Conservation (phyloP, 2,797 vertebrate genomes). For the Cuniculus paca region DNA sequence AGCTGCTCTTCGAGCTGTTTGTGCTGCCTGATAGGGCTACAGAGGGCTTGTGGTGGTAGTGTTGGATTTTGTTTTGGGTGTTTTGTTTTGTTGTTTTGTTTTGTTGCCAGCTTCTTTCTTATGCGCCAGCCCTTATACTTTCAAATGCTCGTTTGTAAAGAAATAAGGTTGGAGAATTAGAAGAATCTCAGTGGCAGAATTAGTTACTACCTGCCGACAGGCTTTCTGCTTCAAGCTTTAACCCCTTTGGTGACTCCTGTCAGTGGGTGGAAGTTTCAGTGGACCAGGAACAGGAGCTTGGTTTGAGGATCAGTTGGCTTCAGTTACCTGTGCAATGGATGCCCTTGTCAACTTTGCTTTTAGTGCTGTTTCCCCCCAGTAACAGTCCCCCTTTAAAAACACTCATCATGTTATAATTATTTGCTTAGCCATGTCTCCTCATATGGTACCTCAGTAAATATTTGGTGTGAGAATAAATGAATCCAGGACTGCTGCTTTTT, state of each 20-base stretch:
- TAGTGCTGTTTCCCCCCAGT: background rate
- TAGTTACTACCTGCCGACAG: slow-evolving; percentile 71
- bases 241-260: slow-evolving; percentile 75
- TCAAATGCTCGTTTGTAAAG: slow-evolving; percentile 85
- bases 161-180: slow-evolving; percentile 70
- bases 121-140: slow-evolving; percentile 48
- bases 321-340: background rate
- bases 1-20: slow-evolving; percentile 85
- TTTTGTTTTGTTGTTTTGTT: background rate
- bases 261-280: background rate
- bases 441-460: slow-evolving; percentile 8
- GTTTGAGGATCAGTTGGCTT: background rate
- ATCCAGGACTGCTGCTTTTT: background rate
- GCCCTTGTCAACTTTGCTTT: background rate
- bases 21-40: slow-evolving; percentile 81
- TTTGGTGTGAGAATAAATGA: slow-evolving; percentile 45
- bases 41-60: slow-evolving; percentile 8
- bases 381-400: background rate
- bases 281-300: background rate
- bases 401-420: background rate
- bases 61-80: slow-evolving; percentile 58
- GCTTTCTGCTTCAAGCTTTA: slow-evolving; percentile 74
- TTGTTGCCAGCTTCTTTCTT: slow-evolving; percentile 71
- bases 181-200: slow-evolving; percentile 39
- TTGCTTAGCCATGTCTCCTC: slow-evolving; percentile 36